Percentiles rank a stretch among this genome's conserved stretches.
phyloP scores from a whole-genome alignment of 2,113 vertebrate species.

The Aramus guarauna region DNA sequence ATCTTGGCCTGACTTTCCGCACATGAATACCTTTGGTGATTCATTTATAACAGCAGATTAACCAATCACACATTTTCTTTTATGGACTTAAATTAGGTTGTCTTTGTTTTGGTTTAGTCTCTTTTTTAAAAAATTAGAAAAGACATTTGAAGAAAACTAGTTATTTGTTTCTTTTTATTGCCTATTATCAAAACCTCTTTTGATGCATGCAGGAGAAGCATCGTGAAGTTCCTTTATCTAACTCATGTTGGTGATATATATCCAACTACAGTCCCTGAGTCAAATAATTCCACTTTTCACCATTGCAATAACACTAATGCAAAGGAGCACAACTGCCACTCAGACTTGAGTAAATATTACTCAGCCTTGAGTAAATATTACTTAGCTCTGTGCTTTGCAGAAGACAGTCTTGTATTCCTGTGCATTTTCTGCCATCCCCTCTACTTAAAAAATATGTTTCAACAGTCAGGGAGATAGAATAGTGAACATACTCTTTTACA shows the following conservation, averaged over 20 bases:
- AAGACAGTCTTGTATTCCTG: neutral
- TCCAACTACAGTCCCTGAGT: neutral
- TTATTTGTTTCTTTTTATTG: neutral
- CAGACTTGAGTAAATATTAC: neutral
- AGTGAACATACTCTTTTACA: neutral
- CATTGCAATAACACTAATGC: neutral
- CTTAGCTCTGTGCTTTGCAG: neutral
- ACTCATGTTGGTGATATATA: neutral
- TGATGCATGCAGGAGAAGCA: neutral
- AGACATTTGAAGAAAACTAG: neutral
- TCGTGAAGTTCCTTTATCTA: neutral
- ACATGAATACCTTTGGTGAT: neutral
- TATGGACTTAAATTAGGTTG: neutral
- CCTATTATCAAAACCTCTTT: neutral
- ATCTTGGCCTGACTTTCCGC: neutral
- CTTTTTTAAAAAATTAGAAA: neutral
- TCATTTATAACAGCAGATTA: neutral
- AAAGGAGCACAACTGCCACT: neutral
- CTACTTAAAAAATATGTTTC: neutral
- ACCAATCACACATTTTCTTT: neutral
- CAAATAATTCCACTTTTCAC: neutral
- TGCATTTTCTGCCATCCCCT: neutral
- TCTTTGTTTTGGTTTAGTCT: neutral
- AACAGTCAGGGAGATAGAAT: neutral
- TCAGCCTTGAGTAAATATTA: neutral